These are phyloP conservation scores for Cephus spinipes DNA, from an alignment of 2,888 invertebrate species.

Conservation along the genomic window DNA sequence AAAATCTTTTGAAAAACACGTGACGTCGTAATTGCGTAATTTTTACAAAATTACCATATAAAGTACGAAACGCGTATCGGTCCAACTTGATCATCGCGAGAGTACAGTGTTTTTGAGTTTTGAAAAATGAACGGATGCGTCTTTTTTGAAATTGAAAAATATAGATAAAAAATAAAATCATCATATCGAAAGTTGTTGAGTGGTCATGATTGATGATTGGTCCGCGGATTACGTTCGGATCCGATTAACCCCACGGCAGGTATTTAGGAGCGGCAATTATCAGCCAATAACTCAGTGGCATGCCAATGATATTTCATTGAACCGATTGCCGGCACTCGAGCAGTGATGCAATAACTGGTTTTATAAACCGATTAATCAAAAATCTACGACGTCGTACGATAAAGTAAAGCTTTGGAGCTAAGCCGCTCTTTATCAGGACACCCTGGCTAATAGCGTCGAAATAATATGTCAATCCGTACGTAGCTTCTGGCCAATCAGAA, in stretches of 20 bases:
- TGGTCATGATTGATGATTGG: not conserved
- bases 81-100: not conserved
- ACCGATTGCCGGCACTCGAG: constrained; percentile 12
- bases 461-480: constrained; percentile 24
- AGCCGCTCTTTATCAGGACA: constrained; percentile 20
- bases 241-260: not conserved
- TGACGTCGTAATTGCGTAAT: not conserved
- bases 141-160: not conserved
- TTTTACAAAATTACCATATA: not conserved
- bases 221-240: not conserved
- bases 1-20: not conserved
- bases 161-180: not conserved
- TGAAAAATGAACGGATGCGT: not conserved
- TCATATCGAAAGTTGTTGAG: not conserved
- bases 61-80: not conserved
- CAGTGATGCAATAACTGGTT: constrained; percentile 22
- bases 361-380: constrained; percentile 26
- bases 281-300: constrained; percentile 3
- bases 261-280: not conserved
- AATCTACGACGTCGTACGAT: constrained; percentile 25
- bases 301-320: constrained; percentile 18
- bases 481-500: not conserved
- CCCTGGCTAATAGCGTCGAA: constrained; percentile 22
- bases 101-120: not conserved
- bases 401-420: constrained; percentile 22